phyloP scores from a whole-genome alignment of 2,888 invertebrate species.

The Morinoia aosen region DNA sequence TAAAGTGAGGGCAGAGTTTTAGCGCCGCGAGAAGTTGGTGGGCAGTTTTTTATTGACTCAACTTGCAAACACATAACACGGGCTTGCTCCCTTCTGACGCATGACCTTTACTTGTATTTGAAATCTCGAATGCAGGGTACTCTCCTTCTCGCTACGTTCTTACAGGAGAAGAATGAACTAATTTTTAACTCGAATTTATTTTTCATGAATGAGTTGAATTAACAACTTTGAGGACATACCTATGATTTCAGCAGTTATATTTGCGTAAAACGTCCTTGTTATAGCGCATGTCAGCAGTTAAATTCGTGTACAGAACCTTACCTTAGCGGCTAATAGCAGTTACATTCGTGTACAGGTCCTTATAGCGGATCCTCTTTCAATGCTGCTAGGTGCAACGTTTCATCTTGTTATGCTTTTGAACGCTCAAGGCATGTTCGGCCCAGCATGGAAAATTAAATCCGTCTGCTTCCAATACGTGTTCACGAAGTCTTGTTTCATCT shows the following conservation, averaged over 20 bases:
- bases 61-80: slow-evolving; percentile 14
- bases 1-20: slow-evolving; percentile 40
- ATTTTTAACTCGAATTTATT: neutral
- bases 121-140: neutral
- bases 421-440: too few relatives aligned
- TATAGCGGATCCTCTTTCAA: neutral
- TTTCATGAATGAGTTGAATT: neutral
- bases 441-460: neutral
- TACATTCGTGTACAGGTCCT: neutral
- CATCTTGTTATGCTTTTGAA: neutral
- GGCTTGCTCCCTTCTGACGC: neutral
- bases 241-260: neutral
- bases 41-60: neutral
- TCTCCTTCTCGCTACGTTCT: neutral
- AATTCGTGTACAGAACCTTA: too few relatives aligned
- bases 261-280: too few relatives aligned
- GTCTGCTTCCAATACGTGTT: neutral
- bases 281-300: too few relatives aligned
- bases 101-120: neutral
- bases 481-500: neutral
- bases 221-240: neutral
- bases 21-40: slow-evolving; percentile 28
- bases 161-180: neutral
- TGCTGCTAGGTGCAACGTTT: neutral
- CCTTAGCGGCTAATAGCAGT: neutral